A percentile compares a stretch with the other conserved stretches of the same genome.
phyloP scores from a whole-genome alignment of 2,113 vertebrate genomes.

The Microcebus griseorufus region DNA sequence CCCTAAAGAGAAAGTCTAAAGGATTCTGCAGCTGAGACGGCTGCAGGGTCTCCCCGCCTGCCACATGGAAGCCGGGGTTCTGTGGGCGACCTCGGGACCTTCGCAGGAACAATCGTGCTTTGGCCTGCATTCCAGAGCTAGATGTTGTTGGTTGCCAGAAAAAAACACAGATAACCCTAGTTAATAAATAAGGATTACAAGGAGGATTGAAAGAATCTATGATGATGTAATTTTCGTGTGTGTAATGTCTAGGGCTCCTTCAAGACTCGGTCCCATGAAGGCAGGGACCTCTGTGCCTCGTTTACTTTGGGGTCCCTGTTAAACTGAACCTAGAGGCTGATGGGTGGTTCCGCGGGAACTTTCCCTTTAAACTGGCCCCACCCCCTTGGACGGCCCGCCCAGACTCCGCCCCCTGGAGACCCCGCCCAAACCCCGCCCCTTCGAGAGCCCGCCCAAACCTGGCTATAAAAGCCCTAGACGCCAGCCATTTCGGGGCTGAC shows the following conservation, averaged over 20 bases:
- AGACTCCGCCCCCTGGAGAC: too few species aligned
- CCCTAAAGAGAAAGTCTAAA: neutral
- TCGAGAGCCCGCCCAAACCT: too few species aligned
- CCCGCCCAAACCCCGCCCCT: too few species aligned
- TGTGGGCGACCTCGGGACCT: neutral
- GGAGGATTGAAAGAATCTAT: neutral
- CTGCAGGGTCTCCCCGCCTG: neutral
- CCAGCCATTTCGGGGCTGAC: too few species aligned
- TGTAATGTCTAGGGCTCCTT: neutral
- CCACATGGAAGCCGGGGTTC: neutral
- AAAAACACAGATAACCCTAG: neutral
- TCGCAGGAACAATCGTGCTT: neutral
- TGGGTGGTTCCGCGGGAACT: too few species aligned
- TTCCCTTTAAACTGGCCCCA: too few species aligned
- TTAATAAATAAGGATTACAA: conserved; percentile 22
- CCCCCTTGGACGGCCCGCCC: too few species aligned
- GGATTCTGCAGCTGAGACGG: neutral
- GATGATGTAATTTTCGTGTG: neutral
- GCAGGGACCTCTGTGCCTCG: neutral
- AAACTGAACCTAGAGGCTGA: too few species aligned
- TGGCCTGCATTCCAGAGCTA: neutral
- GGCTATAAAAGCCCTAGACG: too few species aligned
- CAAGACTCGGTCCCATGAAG: neutral
- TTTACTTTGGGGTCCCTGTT: neutral
- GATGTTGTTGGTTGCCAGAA: neutral